Evolutionary conservation across 2,888 invertebrate species (phyloP), one percentile per base, ranked within the genome.

Genomic region (Pyrocoelia pectoralis): DNA sequence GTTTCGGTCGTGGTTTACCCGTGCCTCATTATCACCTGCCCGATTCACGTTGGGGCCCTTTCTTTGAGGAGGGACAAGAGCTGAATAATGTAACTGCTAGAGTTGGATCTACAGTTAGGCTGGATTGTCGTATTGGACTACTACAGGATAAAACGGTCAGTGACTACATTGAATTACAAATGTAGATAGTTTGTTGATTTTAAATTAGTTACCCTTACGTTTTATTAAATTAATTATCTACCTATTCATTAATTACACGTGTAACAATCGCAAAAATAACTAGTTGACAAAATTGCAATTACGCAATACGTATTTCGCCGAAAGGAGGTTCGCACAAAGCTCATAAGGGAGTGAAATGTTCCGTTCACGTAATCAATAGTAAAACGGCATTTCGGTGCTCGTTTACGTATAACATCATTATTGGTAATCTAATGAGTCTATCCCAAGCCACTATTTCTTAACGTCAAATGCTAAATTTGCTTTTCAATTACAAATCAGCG

Each of bases 101-200:
- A 67, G 84, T 87, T 64, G 87, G 87, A 52, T 84, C 83, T 64
- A 86, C 84, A 15, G 85, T 87, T 41, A 79, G 82, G 55, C 80
- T 87, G 19, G 85, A 87, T 76, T 87, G 87, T 76, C 82, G 84
- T 65, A 86, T 87, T 64, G 87, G 86, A 53, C 81, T 87, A 74
- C 83, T 87, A 10, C 85, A 86, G 64, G 85, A 86, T 74, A 85
- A 85, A 79, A 85, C 85, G 78, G 87, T 87, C 73, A 83, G 84
- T 78, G 52, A 58, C 46, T 63, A 61, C 56, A 56, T 66, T 64
- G 64, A 66, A 66, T 68, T 62, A 61, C 61, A 64, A 64, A 68
- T 66, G 40, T 48, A 49, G 18, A 10, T 17, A 3, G 24, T 8
- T 18, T n/a, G 48, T 24, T 5, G 48, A 48, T 57, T 43, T 40